phyloP scores from a whole-genome alignment of 2,888 invertebrate species.

The Caenorhabditis plicata region DNA sequence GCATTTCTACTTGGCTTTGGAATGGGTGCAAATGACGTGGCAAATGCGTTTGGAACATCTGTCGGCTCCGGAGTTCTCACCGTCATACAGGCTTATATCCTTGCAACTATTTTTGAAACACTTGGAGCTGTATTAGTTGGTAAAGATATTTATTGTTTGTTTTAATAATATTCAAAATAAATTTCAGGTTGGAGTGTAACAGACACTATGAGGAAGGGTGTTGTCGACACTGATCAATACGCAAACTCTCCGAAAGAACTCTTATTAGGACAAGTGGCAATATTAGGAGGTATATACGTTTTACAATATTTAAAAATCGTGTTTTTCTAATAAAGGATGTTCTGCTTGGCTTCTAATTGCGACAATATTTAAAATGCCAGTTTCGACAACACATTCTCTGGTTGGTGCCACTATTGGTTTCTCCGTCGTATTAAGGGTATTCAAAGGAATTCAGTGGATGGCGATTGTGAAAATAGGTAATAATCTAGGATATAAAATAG shows the following conservation, averaged over 20 bases:
- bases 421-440: slow-evolving; percentile 85
- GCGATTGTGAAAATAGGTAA: slow-evolving; percentile 77
- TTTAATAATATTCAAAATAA: not conserved
- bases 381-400: slow-evolving; percentile 96
- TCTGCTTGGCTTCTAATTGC: slow-evolving; percentile 90
- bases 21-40: slow-evolving; percentile 96
- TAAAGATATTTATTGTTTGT: slow-evolving; percentile 67
- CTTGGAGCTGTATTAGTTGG: slow-evolving; percentile 91
- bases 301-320: not conserved
- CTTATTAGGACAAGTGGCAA: slow-evolving; percentile 78
- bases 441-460: slow-evolving; percentile 80
- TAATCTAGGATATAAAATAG: not conserved
- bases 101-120: slow-evolving; percentile 94
- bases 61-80: slow-evolving; percentile 68
- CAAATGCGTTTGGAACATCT: slow-evolving; percentile 87
- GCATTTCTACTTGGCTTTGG: slow-evolving; percentile 94
- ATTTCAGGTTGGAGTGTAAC: slow-evolving; percentile 81
- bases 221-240: slow-evolving; percentile 84
- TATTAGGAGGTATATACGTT: slow-evolving; percentile 70
- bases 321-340: slow-evolving; percentile 68
- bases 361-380: slow-evolving; percentile 88
- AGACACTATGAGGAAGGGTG: slow-evolving; percentile 96
- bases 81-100: slow-evolving; percentile 85
- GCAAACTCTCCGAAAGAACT: slow-evolving; percentile 78
- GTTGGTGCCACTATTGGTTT: slow-evolving; percentile 96